Conservation (phyloP, 2,888 invertebrate genomes). For the Thumatha senex region DNA sequence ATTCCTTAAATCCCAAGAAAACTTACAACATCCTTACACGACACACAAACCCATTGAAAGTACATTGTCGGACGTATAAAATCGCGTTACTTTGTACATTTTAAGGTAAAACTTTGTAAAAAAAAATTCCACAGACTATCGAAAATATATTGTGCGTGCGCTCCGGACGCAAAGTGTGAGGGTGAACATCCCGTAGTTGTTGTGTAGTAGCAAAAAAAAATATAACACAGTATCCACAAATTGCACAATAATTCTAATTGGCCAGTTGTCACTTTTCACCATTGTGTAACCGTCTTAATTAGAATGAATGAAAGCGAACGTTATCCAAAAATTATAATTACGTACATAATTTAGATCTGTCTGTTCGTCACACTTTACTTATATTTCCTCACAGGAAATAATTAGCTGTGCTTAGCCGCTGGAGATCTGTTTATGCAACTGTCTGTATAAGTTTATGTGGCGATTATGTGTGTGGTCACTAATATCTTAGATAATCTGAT, state of each 20-base stretch:
- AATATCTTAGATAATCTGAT: not conserved
- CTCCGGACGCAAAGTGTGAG: too few relatives aligned
- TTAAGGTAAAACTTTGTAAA: too few relatives aligned
- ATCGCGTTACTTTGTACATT: too few relatives aligned
- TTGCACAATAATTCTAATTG: slow-evolving; percentile 15
- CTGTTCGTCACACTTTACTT: slow-evolving; percentile 20
- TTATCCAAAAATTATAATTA: slow-evolving; percentile 26
- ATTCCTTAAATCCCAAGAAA: too few relatives aligned
- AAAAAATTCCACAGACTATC: too few relatives aligned
- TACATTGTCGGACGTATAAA: too few relatives aligned
- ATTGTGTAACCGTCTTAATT: slow-evolving; percentile 32
- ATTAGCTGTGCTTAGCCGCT: slow-evolving; percentile 21
- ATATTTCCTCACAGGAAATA: slow-evolving; percentile 35
- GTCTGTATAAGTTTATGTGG: not conserved
- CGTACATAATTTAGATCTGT: slow-evolving; percentile 17
- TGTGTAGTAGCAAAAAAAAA: too few relatives aligned
- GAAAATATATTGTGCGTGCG: too few relatives aligned
- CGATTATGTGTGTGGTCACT: not conserved
- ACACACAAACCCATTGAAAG: too few relatives aligned
- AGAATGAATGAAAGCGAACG: slow-evolving; percentile 25
- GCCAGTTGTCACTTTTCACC: slow-evolving; percentile 17
- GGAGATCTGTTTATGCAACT: slow-evolving; percentile 13
- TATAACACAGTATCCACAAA: not conserved
- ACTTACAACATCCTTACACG: too few relatives aligned
- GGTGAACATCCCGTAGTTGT: too few relatives aligned